Evolutionary conservation across 1,140 invertebrate genomes (phyloP), one percentile per base, ranked within the genome.

Genomic region (Drosophila arizonae): DNA sequence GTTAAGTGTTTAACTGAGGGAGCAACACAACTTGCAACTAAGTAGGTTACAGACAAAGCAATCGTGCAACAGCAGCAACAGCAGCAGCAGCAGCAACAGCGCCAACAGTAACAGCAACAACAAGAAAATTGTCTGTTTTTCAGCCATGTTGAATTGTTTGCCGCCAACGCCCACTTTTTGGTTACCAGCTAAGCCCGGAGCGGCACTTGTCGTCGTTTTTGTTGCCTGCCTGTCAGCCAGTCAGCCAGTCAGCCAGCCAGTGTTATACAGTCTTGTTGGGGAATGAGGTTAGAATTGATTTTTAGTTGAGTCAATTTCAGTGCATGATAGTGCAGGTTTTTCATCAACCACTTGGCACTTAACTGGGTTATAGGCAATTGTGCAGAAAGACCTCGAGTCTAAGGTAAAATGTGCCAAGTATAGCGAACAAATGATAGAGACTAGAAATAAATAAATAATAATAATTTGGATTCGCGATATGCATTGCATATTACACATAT

Each of bases 231-330:
- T 56, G 52, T 15, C 36, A 17, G 13, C 33, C 41, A 17, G 13
- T 33, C 41, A 11, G 36, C 3, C 41, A 17, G 46, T 28, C 39
- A 36, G 10, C 2, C 41, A 17, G 48, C 50, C 24, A 43, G 60
- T 70, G 68, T 67, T 67, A 60, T 63, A 60, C 56, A 73, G 13
- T 57, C 15, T 15, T 21, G 33, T 33, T 48, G 33, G 51, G 54
- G 58, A 81, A 81, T 65, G 78, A 66, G 79, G 78, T 72, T 81
- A 74, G 60, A 81, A 81, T 81, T 77, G 78, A 81, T 81, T 81
- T 81, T 80, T 74, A 36, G 62, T 57, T 50, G 41, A 52, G 64
- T 33, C 64, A 10, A 58, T 64, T 46, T 36, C 45, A 54, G 67
- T n/a, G 43, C 45, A 57, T 43, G 71, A 73, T 73, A 69, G 71